phyloP scores from a whole-genome alignment of 2,797 vertebrate genomes.

The Fundulus diaphanus region DNA sequence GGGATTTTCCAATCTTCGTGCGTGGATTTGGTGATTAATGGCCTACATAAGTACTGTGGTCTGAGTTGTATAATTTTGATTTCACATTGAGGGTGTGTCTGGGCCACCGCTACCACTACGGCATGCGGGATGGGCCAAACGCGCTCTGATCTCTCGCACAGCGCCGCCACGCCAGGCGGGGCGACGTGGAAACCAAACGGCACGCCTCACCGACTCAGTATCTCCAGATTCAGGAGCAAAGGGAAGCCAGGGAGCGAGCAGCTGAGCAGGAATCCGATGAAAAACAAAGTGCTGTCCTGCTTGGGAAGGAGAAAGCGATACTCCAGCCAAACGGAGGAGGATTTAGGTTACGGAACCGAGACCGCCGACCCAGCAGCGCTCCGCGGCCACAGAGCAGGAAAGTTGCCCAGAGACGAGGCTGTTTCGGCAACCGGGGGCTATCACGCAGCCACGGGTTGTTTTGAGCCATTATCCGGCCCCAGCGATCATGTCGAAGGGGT shows the following conservation, averaged over 20 bases:
- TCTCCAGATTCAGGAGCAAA: slow-evolving; percentile 34
- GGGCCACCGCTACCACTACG: slow-evolving; percentile 68
- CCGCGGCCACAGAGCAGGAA: slow-evolving; percentile 63
- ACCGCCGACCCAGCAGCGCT: slow-evolving; percentile 47
- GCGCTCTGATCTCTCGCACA: slow-evolving; percentile 55
- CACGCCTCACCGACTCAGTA: slow-evolving; percentile 32
- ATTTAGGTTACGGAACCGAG: slow-evolving; percentile 33
- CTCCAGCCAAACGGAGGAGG: slow-evolving; percentile 40
- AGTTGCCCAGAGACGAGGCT: slow-evolving; percentile 64
- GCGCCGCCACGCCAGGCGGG: slow-evolving; percentile 43
- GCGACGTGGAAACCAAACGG: slow-evolving; percentile 58
- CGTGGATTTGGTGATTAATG: slow-evolving; percentile 50
- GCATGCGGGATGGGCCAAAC: slow-evolving; percentile 81
- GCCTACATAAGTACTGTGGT: slow-evolving; percentile 6
- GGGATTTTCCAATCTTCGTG: slow-evolving; percentile 5
- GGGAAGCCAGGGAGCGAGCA: slow-evolving; percentile 45
- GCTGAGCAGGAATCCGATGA: slow-evolving; percentile 69
- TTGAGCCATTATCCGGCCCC: slow-evolving; percentile 29
- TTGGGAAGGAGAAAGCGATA: slow-evolving; percentile 70
- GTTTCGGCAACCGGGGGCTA: slow-evolving; percentile 43
- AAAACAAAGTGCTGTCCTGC: slow-evolving; percentile 73
- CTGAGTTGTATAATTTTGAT: slow-evolving; percentile 13
- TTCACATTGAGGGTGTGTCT: slow-evolving; percentile 66
- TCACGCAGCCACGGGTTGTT: slow-evolving; percentile 22
- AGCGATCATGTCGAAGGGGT: slow-evolving; percentile 6